A percentile compares a stretch with the other conserved stretches of the same genome.
Conservation (phyloP, 2,888 invertebrate species). For the Xanthorhoe designata region DNA sequence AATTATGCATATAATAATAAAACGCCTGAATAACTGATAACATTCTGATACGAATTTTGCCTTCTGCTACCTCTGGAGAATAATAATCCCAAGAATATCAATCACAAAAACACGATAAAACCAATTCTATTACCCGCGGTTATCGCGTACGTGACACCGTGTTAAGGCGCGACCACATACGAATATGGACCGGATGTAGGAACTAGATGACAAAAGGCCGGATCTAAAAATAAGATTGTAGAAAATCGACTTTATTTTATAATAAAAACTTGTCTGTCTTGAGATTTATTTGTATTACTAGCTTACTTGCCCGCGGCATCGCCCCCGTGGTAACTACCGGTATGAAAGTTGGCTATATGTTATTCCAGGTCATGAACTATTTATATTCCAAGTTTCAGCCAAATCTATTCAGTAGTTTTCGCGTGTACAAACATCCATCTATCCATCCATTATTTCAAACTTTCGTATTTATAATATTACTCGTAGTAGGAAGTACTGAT, state of each 20-base stretch:
- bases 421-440: no score
- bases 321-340: no score
- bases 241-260: background rate
- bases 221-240: background rate
- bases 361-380: no score
- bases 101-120: constrained; percentile 38
- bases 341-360: no score
- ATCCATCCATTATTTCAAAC: no score
- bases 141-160: constrained; percentile 50
- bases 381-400: no score
- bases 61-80: background rate
- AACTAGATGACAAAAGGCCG: constrained; percentile 15
- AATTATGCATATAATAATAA: background rate
- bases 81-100: constrained; percentile 22
- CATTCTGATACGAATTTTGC: background rate
- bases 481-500: no score
- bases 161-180: constrained; percentile 42
- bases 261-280: no score
- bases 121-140: constrained; percentile 41
- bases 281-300: no score
- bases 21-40: background rate
- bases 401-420: no score
- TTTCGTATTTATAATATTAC: no score
- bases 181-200: constrained; percentile 41
- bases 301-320: no score